Evolutionary conservation across 2,888 invertebrate genomes (phyloP).

Genomic region (Microplitis deprimator): DNA sequence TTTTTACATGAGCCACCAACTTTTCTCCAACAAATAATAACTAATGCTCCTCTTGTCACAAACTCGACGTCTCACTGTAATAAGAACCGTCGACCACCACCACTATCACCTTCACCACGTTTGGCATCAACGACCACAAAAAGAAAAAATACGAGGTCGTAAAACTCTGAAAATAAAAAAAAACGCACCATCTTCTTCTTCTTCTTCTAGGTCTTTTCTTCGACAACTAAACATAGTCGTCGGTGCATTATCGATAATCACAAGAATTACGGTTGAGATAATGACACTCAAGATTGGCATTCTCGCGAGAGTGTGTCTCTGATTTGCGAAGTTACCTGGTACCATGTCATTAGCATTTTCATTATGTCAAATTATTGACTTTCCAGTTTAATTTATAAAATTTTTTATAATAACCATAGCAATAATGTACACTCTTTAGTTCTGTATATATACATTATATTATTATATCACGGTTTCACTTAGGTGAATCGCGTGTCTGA

Average conservation of each 20-base stretch:
- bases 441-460: conserved; percentile 4
- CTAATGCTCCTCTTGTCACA: conserved; percentile 13
- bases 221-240: background rate
- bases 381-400: conserved; percentile 41
- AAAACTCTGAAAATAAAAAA: conserved; percentile 9
- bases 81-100: background rate
- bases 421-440: background rate
- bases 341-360: conserved; percentile 45
- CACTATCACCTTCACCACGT: background rate
- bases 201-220: conserved; percentile 2
- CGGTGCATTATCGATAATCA: conserved; percentile 39
- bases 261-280: conserved; percentile 41
- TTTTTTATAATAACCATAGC: conserved; percentile 23
- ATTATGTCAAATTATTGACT: conserved; percentile 39
- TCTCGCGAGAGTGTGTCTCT: conserved; percentile 45
- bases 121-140: background rate
- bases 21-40: conserved; percentile 15
- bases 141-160: conserved; percentile 24
- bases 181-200: conserved; percentile 14
- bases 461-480: background rate
- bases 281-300: conserved; percentile 47
- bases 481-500: conserved; percentile 34
- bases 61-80: conserved; percentile 10
- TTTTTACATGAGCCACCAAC: background rate
- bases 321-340: conserved; percentile 18